phyloP scores from a whole-genome alignment of 2,797 vertebrate species.

The Malurus leucopterus region DNA sequence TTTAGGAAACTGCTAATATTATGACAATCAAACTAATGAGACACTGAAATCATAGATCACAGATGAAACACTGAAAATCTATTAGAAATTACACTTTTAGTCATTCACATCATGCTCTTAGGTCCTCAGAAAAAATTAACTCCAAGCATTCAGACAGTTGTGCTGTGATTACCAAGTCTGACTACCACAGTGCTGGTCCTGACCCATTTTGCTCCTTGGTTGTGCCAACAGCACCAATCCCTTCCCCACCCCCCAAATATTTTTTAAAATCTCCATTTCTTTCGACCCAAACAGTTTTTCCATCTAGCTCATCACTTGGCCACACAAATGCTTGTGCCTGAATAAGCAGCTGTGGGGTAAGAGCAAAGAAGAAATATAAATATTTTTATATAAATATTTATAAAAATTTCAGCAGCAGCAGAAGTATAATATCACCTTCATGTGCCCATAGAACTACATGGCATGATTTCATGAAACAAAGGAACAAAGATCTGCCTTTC shows the following conservation, averaged over 20 bases:
- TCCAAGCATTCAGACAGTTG: background rate
- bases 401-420: background rate
- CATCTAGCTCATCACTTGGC: background rate
- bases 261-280: background rate
- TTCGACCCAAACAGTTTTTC: background rate
- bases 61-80: slow-evolving; percentile 35
- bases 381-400: background rate
- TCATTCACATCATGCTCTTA: background rate
- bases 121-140: background rate
- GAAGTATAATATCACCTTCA: background rate
- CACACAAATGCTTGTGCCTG: background rate
- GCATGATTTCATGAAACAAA: background rate
- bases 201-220: background rate
- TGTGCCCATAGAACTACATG: fast-evolving
- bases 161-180: background rate
- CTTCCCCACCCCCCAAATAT: too few relatives aligned
- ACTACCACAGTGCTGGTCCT: background rate
- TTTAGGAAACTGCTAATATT: slow-evolving; percentile 59
- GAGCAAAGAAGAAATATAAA: background rate
- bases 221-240: background rate
- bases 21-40: slow-evolving; percentile 62
- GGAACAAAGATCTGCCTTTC: background rate
- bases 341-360: background rate
- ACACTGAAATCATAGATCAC: slow-evolving; percentile 23
- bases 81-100: slow-evolving; percentile 22